Percentiles rank a stretch among this genome's conserved stretches.
Conservation (phyloP, 2,888 invertebrate genomes). For the Nematopogon swammerdamellus region DNA sequence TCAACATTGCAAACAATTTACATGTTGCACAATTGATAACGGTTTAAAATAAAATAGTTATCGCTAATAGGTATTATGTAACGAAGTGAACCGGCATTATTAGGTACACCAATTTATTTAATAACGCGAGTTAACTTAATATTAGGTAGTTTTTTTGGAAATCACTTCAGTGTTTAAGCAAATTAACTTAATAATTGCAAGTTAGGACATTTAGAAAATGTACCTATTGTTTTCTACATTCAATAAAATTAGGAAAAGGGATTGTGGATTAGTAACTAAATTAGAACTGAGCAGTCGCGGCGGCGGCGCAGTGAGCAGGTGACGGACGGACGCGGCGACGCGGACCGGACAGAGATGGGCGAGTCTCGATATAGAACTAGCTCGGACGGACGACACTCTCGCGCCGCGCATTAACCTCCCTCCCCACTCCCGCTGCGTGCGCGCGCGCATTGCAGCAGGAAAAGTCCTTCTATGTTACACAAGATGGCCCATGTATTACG, state of each 20-base stretch:
- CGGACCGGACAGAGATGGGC: slow-evolving; percentile 42
- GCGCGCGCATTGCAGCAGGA: background rate
- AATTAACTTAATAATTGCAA: no score
- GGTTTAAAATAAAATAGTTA: no score
- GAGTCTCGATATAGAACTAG: slow-evolving; percentile 53
- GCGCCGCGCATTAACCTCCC: slow-evolving; percentile 15
- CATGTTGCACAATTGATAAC: no score
- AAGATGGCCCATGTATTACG: background rate
- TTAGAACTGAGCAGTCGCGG: background rate
- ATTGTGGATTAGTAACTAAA: background rate
- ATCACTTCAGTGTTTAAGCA: no score
- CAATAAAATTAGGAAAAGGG: background rate
- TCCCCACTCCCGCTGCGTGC: slow-evolving; percentile 12
- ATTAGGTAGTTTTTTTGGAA: no score
- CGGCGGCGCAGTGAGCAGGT: background rate
- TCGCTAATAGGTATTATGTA: no score
- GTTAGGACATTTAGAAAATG: no score
- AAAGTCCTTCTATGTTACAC: slow-evolving; percentile 6
- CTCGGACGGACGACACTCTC: slow-evolving; percentile 36
- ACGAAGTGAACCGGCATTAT: no score
- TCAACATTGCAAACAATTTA: no score
- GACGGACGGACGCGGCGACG: background rate
- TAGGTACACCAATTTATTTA: no score
- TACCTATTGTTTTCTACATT: no score
- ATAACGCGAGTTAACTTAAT: no score